Conservation (phyloP, 1,140 invertebrate genomes). For the Cydia fagiglandana region DNA sequence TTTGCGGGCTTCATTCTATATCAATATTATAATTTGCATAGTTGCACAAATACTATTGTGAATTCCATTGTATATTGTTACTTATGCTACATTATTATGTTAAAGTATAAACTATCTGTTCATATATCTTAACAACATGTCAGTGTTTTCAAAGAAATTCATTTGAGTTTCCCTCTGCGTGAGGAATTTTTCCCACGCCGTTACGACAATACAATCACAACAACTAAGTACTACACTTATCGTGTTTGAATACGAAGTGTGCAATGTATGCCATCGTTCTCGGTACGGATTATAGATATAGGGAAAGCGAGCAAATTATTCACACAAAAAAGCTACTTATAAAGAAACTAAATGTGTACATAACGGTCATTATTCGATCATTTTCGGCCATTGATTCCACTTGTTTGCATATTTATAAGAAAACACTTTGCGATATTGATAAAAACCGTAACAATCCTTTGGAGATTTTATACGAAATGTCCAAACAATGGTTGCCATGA, state of each 20-base stretch:
- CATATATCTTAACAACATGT: constrained; percentile 20
- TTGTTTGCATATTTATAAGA: background rate
- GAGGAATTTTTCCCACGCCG: constrained; percentile 27
- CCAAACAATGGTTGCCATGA: too few relatives aligned
- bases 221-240: constrained; percentile 31
- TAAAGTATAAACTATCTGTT: constrained; percentile 5
- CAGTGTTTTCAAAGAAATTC: constrained; percentile 13
- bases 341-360: background rate
- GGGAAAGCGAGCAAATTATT: constrained; percentile 17
- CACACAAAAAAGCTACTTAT: background rate
- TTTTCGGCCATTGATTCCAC: background rate
- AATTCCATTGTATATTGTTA: constrained; percentile 4
- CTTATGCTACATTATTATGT: background rate
- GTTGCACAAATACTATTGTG: background rate
- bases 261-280: constrained; percentile 22
- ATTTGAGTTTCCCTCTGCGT: constrained; percentile 13
- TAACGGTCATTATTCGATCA: background rate
- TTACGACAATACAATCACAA: constrained; percentile 26
- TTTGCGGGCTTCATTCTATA: background rate
- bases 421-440: too few relatives aligned
- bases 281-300: constrained; percentile 16
- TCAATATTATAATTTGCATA: constrained; percentile 13
- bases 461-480: too few relatives aligned
- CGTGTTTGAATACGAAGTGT: constrained; percentile 31
- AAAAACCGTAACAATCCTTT: too few relatives aligned